Conservation (phyloP, 2,797 vertebrate species). For the Chrysolophus pictus region DNA sequence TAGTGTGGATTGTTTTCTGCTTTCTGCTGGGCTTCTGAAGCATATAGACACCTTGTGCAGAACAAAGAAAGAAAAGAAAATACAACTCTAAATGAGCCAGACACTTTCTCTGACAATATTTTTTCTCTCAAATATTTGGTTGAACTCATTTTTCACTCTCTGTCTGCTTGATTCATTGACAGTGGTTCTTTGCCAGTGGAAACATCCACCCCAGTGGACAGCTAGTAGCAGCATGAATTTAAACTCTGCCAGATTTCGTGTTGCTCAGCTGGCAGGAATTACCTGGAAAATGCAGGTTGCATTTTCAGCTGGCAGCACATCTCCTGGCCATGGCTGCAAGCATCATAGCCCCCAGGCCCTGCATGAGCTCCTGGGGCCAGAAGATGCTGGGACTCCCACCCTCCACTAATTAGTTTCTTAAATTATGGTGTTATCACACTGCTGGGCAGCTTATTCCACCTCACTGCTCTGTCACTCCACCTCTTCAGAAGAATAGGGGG, state of each 20-base stretch:
- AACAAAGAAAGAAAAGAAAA: not conserved
- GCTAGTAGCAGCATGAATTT: conserved; percentile 5
- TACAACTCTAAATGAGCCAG: not conserved
- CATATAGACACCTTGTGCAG: not conserved
- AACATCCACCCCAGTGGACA: not conserved
- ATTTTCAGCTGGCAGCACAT: no score
- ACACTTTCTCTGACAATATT: conserved; percentile 43
- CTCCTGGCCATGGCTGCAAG: rapidly evolving
- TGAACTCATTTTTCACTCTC: conserved; percentile 39
- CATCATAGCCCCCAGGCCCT: not conserved
- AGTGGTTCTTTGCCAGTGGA: conserved; percentile 10
- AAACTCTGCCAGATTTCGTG: not conserved
- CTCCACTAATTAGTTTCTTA: not conserved
- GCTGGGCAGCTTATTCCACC: not conserved
- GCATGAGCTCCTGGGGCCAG: not conserved
- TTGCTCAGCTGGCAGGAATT: not conserved
- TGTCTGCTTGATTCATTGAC: conserved; percentile 38
- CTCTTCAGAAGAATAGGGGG: not conserved
- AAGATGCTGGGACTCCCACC: not conserved
- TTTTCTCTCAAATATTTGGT: conserved; percentile 34
- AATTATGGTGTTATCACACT: not conserved
- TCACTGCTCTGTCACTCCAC: not conserved
- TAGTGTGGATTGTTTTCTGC: not conserved
- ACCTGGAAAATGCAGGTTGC: not conserved
- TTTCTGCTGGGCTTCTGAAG: not conserved